phyloP scores from a whole-genome alignment of 2,888 invertebrate species.

The Willowsia nigromaculata region DNA sequence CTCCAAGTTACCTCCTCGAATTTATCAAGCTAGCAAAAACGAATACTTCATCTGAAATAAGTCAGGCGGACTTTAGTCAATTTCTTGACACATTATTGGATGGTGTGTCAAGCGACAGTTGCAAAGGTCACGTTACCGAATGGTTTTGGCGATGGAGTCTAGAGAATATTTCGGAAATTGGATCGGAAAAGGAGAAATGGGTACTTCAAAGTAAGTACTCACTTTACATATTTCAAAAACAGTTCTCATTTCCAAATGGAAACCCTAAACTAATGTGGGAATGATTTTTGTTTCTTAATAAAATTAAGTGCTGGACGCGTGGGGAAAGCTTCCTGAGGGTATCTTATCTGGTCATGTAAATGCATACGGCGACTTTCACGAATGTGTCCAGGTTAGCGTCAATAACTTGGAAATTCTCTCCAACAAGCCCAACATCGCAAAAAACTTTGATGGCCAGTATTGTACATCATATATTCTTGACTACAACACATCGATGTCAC shows the following conservation, averaged over 20 bases:
- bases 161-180: background rate
- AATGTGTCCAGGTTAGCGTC: constrained; percentile 79
- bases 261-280: too few relatives aligned
- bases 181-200: constrained; percentile 50
- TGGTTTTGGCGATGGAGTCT: constrained; percentile 19
- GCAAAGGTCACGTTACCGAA: constrained; percentile 61
- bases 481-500: background rate
- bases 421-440: background rate
- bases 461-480: constrained; percentile 64
- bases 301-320: constrained; percentile 82
- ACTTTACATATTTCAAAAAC: too few relatives aligned
- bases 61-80: background rate
- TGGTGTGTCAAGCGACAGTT: constrained; percentile 32
- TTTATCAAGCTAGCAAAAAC: background rate
- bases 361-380: constrained; percentile 81
- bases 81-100: constrained; percentile 4
- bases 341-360: constrained; percentile 81
- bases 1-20: background rate
- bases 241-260: too few relatives aligned
- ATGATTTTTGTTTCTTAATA: background rate
- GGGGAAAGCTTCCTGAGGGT: constrained; percentile 82
- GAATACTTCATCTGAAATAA: too few relatives aligned
- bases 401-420: background rate
- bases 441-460: constrained; percentile 71
- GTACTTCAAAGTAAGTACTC: constrained; percentile 66